These are phyloP conservation scores for Mizuhopecten yessoensis DNA, from an alignment of 1,140 invertebrate genomes.

Conservation along the genomic window DNA sequence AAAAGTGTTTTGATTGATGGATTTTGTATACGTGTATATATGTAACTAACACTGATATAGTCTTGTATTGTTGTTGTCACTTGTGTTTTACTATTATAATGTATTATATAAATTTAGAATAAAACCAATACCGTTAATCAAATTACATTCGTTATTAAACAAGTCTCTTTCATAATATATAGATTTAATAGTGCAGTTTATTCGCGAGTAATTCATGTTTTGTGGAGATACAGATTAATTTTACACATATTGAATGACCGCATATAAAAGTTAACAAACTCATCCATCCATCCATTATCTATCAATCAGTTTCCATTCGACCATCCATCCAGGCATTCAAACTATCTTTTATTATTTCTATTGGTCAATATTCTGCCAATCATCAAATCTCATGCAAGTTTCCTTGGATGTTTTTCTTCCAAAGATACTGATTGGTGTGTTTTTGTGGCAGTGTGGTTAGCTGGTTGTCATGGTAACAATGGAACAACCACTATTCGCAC, in stretches of 20 bases:
- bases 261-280: not conserved
- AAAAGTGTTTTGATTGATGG: not conserved
- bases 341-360: conserved; percentile 52
- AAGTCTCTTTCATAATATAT: too few relatives aligned
- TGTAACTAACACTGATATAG: not conserved
- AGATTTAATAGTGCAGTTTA: not conserved
- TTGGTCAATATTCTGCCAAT: conserved; percentile 48
- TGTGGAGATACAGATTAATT: not conserved
- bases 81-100: not conserved
- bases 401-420: conserved; percentile 46
- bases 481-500: conserved; percentile 96
- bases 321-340: conserved; percentile 69
- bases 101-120: too few relatives aligned
- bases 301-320: conserved; percentile 50
- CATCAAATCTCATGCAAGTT: conserved; percentile 51
- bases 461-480: conserved; percentile 91
- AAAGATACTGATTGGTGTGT: conserved; percentile 66
- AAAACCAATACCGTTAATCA: not conserved
- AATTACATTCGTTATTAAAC: not conserved
- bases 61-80: not conserved
- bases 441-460: conserved; percentile 98
- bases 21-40: not conserved
- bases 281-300: conserved; percentile 41
- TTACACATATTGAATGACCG: not conserved
- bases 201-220: not conserved